phyloP scores from a whole-genome alignment of 37 sponge, comb jelly and placozoan genomes.

The Diacarnus erythraeanus region DNA sequence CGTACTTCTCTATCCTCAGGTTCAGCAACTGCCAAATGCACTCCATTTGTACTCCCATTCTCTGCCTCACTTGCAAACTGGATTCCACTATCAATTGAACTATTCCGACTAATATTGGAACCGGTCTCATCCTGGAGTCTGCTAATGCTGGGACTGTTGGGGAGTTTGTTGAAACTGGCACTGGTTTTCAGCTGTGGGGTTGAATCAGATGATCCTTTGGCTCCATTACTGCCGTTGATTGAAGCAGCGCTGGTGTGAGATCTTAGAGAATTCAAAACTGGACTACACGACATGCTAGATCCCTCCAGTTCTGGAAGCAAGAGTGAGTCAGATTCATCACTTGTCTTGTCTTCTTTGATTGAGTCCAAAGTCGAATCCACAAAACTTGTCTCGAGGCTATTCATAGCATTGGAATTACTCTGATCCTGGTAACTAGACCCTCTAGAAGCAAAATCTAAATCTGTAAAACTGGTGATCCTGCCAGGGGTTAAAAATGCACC shows the following conservation, averaged over 20 bases:
- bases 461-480: not conserved
- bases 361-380: not conserved
- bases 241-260: not conserved
- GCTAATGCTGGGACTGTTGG: conserved; percentile 1
- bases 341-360: conserved; percentile 1
- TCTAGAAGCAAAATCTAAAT: not conserved
- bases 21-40: not conserved
- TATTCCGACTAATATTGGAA: conserved; percentile 32
- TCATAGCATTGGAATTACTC: not conserved
- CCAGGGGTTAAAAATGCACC: not conserved
- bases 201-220: not conserved
- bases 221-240: not conserved
- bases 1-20: not conserved
- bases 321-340: not conserved
- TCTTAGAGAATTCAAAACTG: not conserved
- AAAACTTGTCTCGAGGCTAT: conserved; percentile 9
- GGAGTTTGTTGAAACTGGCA: conserved; percentile 13
- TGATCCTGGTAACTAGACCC: not conserved
- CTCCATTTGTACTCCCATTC: conserved; percentile 6
- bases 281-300: conserved; percentile 12
- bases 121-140: conserved; percentile 8
- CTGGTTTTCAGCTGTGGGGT: conserved; percentile 11
- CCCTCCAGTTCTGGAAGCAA: conserved; percentile 4
- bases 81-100: conserved; percentile 61
- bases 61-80: conserved; percentile 55